Evolutionary conservation across 2,113 vertebrate genomes (phyloP).

Genomic region (Nothocercus nigrocapillus): DNA sequence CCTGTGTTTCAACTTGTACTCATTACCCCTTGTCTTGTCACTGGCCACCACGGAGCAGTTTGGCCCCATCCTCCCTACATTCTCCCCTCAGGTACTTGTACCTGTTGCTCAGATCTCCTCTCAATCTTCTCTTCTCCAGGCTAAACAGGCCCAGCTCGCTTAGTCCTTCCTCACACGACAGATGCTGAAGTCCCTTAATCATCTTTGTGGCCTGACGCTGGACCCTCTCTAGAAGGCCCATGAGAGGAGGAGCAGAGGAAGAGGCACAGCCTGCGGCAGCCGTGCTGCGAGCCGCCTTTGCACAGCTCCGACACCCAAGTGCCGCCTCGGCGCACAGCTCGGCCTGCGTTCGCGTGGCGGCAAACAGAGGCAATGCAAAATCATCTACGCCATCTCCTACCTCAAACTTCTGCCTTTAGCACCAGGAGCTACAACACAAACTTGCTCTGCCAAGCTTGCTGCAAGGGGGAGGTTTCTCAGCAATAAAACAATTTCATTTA

Average conservation of each 20-base stretch:
- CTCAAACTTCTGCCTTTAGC: background rate
- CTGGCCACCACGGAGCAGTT: too few species aligned
- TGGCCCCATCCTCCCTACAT: too few species aligned
- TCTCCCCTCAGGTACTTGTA: too few species aligned
- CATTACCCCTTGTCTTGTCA: too few species aligned
- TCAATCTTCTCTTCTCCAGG: too few species aligned
- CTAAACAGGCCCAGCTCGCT: too few species aligned
- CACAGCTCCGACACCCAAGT: background rate
- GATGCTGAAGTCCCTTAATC: too few species aligned
- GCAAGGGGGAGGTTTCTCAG: background rate
- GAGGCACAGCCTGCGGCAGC: background rate
- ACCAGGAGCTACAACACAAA: background rate
- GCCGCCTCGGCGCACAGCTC: background rate
- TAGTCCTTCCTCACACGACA: too few species aligned
- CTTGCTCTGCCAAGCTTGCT: background rate
- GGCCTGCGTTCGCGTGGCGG: background rate
- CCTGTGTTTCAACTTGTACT: too few species aligned
- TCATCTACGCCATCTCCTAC: background rate
- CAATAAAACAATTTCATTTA: background rate
- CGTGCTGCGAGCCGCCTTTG: background rate
- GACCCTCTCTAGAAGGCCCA: too few species aligned
- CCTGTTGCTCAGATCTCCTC: too few species aligned
- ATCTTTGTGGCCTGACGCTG: too few species aligned
- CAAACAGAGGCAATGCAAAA: background rate
- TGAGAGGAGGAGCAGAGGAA: background rate